These are phyloP conservation scores for Anagyrus pseudococci DNA, from an alignment of 2,888 invertebrate species.

Conservation along the genomic window DNA sequence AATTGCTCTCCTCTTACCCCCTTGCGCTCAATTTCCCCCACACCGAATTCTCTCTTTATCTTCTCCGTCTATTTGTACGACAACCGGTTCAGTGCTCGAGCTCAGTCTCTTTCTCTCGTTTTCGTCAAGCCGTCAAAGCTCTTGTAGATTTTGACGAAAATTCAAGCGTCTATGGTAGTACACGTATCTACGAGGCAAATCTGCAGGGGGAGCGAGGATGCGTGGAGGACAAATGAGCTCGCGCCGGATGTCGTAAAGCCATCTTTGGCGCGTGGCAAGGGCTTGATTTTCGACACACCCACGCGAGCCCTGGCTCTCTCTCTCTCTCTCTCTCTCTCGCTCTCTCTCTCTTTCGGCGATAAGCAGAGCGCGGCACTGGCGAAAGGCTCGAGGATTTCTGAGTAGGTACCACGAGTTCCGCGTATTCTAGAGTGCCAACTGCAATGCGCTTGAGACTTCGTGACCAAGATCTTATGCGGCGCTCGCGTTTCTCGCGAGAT, in stretches of 20 bases:
- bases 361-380: background rate
- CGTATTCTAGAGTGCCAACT: constrained; percentile 6
- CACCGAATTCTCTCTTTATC: background rate
- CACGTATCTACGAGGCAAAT: background rate
- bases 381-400: constrained; percentile 24
- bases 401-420: constrained; percentile 20
- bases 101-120: background rate
- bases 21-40: background rate
- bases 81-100: background rate
- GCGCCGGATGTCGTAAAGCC: constrained; percentile 41
- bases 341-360: no score
- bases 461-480: constrained; percentile 25
- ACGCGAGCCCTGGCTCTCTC: constrained; percentile 47
- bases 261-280: constrained; percentile 44
- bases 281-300: constrained; percentile 53
- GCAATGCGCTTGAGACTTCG: background rate
- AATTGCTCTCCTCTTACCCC: background rate
- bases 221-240: background rate
- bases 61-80: background rate
- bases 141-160: constrained; percentile 12
- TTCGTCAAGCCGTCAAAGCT: background rate
- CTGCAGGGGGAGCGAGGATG: background rate
- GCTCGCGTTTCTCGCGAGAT: constrained; percentile 5
- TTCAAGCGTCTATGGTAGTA: background rate
- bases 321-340: no score